These are phyloP conservation scores for Acronicta aceris DNA, from an alignment of 2,888 invertebrate species.

Conservation along the genomic window DNA sequence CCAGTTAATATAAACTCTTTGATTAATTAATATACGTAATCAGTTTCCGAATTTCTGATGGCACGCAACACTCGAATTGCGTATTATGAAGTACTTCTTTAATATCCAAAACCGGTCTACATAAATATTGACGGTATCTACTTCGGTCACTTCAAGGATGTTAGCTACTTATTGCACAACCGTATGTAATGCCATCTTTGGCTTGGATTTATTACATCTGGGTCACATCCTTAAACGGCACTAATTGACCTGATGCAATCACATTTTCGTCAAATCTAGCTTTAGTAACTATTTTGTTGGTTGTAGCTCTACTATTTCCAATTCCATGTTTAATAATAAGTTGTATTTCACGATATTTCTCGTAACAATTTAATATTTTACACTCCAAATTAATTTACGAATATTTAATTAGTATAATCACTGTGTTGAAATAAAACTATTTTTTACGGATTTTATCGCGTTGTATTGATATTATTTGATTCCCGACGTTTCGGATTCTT, in stretches of 20 bases:
- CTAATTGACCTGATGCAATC: constrained; percentile 29
- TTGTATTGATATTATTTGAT: too few relatives aligned
- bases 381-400: too few relatives aligned
- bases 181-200: constrained; percentile 37
- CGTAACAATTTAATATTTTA: too few relatives aligned
- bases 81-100: background rate
- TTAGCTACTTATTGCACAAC: constrained; percentile 17
- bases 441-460: too few relatives aligned
- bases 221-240: constrained; percentile 33
- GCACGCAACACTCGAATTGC: background rate
- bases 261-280: constrained; percentile 4
- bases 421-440: too few relatives aligned
- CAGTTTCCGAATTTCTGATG: background rate
- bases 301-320: background rate
- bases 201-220: constrained; percentile 27
- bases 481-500: too few relatives aligned
- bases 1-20: too few relatives aligned
- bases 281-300: background rate
- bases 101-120: background rate
- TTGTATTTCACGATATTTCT: background rate
- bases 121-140: background rate
- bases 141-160: constrained; percentile 8
- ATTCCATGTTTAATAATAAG: background rate
- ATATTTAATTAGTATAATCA: too few relatives aligned
- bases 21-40: background rate